Percentiles rank a stretch among this genome's conserved stretches.
Conservation (phyloP, 2,888 invertebrate species). For the Melieria picta region DNA sequence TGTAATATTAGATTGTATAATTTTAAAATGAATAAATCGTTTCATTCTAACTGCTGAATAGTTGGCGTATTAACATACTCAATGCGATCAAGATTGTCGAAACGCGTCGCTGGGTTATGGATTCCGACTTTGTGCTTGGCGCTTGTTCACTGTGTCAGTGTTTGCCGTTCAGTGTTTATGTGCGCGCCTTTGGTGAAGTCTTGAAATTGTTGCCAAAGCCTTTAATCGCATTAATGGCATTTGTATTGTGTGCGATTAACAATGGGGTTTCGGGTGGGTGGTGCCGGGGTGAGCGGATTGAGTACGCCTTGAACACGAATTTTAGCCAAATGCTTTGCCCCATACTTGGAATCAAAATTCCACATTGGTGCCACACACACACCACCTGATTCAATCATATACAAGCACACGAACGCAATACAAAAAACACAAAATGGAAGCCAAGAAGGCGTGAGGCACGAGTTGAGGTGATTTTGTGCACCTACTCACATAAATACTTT, state of each 20-base stretch:
- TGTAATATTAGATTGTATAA: too few relatives aligned
- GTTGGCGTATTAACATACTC: too few relatives aligned
- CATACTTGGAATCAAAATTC: neutral
- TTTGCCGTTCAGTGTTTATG: constrained; percentile 11
- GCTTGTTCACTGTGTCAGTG: neutral
- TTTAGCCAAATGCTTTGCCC: neutral
- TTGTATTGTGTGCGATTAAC: constrained; percentile 53
- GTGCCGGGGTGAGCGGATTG: too few relatives aligned
- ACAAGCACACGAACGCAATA: neutral
- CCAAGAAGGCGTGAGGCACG: too few relatives aligned
- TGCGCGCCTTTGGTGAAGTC: constrained; percentile 16
- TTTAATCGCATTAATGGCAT: constrained; percentile 62
- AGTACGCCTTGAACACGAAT: too few relatives aligned
- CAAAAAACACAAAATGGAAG: neutral
- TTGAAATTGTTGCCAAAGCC: constrained; percentile 37
- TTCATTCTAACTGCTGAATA: too few relatives aligned
- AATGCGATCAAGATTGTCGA: too few relatives aligned
- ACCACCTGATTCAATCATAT: neutral
- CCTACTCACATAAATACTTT: too few relatives aligned
- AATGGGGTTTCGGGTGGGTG: neutral
- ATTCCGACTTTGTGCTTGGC: too few relatives aligned
- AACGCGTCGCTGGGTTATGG: too few relatives aligned
- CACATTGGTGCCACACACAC: neutral
- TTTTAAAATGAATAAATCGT: too few relatives aligned
- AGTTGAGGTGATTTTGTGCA: too few relatives aligned